phyloP scores from a whole-genome alignment of 2,797 vertebrate species.

The Danio albolineatus region DNA sequence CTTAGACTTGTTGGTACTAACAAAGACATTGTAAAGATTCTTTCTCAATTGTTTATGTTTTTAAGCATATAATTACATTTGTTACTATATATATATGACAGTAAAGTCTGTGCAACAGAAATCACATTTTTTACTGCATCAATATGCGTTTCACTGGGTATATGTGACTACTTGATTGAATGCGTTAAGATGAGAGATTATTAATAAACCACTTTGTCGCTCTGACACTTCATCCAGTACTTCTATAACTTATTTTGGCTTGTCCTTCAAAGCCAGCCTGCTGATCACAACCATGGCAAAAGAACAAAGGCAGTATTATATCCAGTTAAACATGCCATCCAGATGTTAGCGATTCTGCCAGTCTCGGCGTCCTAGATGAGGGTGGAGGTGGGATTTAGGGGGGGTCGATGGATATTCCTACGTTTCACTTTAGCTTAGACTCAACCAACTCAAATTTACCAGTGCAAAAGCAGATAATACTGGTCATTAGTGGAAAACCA shows the following conservation, averaged over 20 bases:
- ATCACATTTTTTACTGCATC: background rate
- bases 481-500: constrained; percentile 45
- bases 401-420: constrained; percentile 49
- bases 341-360: constrained; percentile 82
- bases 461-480: constrained; percentile 25
- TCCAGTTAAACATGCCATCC: constrained; percentile 82
- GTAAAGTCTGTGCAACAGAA: too few species aligned
- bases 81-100: too few species aligned
- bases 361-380: constrained; percentile 70
- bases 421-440: constrained; percentile 68
- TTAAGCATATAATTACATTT: too few species aligned
- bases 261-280: constrained; percentile 77
- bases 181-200: constrained; percentile 40
- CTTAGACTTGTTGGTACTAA: background rate
- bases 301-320: constrained; percentile 79
- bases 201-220: constrained; percentile 52
- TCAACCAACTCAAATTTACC: constrained; percentile 57
- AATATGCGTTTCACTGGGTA: background rate
- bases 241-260: constrained; percentile 72
- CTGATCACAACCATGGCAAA: constrained; percentile 75
- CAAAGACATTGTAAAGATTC: background rate
- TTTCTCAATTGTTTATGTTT: background rate
- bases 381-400: constrained; percentile 37
- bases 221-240: constrained; percentile 46
- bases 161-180: constrained; percentile 17